A percentile compares a stretch with the other conserved stretches of the same genome.
Conservation (phyloP, 2,888 invertebrate genomes). For the Petrophora chlorosata region DNA sequence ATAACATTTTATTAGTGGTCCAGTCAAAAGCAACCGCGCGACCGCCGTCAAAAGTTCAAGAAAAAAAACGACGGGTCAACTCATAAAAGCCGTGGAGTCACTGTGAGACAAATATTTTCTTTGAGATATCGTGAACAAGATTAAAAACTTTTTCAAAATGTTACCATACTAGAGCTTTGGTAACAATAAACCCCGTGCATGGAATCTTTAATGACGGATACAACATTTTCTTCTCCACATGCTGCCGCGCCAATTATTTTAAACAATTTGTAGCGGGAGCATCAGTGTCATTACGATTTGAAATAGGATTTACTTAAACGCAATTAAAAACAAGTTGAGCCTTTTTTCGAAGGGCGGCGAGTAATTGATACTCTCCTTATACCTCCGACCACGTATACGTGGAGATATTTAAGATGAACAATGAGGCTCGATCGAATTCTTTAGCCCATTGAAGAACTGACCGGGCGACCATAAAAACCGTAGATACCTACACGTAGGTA, state of each 20-base stretch:
- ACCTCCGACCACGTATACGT: slow-evolving; percentile 53
- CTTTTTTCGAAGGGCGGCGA: slow-evolving; percentile 49
- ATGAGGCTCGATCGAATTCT: slow-evolving; percentile 82
- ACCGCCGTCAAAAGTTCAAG: slow-evolving; percentile 79
- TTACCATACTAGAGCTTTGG: slow-evolving; percentile 21
- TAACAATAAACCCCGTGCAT: slow-evolving; percentile 17
- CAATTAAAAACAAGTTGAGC: slow-evolving; percentile 48
- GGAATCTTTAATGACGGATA: slow-evolving; percentile 22
- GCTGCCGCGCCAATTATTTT: slow-evolving; percentile 18
- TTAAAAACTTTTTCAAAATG: slow-evolving; percentile 33
- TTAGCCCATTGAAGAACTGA: slow-evolving; percentile 83
- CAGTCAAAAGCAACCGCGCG: slow-evolving; percentile 81
- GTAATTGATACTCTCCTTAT: slow-evolving; percentile 60
- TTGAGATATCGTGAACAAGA: slow-evolving; percentile 48
- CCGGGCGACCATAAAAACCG: slow-evolving; percentile 81
- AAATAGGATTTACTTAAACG: slow-evolving; percentile 40
- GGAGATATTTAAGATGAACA: slow-evolving; percentile 66
- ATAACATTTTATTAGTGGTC: slow-evolving; percentile 83
- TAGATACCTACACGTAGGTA: slow-evolving; percentile 84
- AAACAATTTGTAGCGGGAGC: slow-evolving; percentile 27
- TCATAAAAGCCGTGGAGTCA: slow-evolving; percentile 78
- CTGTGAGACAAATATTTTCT: slow-evolving; percentile 66
- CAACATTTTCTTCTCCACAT: slow-evolving; percentile 17
- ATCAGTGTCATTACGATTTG: slow-evolving; percentile 40
- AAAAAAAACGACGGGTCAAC: slow-evolving; percentile 78